A percentile compares a stretch with the other conserved stretches of the same genome.
Conservation (phyloP, 92 coral and sea anemone genomes). For the Zoanthus sociatus region DNA sequence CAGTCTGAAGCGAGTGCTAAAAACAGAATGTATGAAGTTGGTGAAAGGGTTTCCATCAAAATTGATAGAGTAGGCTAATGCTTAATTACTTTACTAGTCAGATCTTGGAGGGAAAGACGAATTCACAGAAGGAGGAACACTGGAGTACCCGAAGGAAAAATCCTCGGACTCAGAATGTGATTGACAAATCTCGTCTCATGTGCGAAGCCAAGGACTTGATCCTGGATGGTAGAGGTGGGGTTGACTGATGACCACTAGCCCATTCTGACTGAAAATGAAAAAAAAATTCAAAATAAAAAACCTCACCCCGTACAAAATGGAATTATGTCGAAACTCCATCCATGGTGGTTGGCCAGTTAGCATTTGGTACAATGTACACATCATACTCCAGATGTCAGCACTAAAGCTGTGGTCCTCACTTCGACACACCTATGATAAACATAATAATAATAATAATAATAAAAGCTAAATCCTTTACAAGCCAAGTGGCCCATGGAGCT, state of each 20-base stretch:
- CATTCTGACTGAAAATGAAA: not conserved
- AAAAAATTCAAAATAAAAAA: not conserved
- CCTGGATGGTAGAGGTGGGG: too few species aligned
- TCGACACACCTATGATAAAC: conserved; percentile 82
- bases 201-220: not conserved
- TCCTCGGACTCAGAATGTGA: too few species aligned
- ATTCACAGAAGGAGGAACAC: not conserved
- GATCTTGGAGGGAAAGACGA: too few species aligned
- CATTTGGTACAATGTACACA: conserved; percentile 77
- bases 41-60: too few species aligned
- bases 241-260: not conserved
- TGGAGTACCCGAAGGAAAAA: not conserved
- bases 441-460: too few species aligned
- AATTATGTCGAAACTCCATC: conserved; percentile 55
- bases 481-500: too few species aligned
- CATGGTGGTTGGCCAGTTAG: conserved; percentile 81
- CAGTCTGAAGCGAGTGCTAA: too few species aligned
- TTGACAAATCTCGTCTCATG: too few species aligned
- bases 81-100: too few species aligned
- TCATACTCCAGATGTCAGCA: conserved; percentile 88
- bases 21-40: too few species aligned
- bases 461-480: too few species aligned
- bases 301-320: conserved; percentile 67
- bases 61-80: too few species aligned
- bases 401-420: conserved; percentile 77